Percentiles rank a stretch among this genome's conserved stretches.
Conservation (phyloP, 2,888 invertebrate species). For the Amblyjoppa proteus region DNA sequence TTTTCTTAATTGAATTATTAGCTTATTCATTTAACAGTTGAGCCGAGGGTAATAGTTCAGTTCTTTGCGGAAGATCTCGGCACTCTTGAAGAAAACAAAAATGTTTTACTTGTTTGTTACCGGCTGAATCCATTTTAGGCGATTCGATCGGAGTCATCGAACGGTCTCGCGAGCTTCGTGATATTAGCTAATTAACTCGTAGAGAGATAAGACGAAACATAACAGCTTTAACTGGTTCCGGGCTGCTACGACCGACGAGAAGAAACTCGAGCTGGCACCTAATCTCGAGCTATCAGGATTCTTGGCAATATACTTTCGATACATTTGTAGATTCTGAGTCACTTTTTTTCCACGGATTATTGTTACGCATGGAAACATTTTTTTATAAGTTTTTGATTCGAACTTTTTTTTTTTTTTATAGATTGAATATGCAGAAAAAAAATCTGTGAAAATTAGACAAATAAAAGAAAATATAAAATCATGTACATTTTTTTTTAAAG, state of each 20-base stretch:
- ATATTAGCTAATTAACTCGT: conserved; percentile 34
- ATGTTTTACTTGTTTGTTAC: background rate
- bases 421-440: background rate
- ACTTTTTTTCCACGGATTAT: background rate
- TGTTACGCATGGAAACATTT: background rate
- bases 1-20: too few relatives aligned
- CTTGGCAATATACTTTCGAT: background rate
- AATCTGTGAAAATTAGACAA: background rate
- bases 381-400: background rate
- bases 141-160: background rate
- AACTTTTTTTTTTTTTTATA: background rate
- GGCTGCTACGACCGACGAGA: conserved; percentile 40
- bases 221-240: conserved; percentile 56
- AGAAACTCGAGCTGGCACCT: conserved; percentile 10
- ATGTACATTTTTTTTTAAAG: background rate
- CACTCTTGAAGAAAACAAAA: background rate
- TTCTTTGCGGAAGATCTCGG: background rate
- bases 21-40: too few relatives aligned
- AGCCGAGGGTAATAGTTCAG: too few relatives aligned
- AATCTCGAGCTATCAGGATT: conserved; percentile 8
- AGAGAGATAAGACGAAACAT: conserved; percentile 1
- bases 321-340: background rate
- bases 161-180: background rate
- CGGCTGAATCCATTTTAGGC: background rate
- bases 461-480: background rate